Conservation (phyloP, 1,140 invertebrate species). For the Galendromus occidentalis region DNA sequence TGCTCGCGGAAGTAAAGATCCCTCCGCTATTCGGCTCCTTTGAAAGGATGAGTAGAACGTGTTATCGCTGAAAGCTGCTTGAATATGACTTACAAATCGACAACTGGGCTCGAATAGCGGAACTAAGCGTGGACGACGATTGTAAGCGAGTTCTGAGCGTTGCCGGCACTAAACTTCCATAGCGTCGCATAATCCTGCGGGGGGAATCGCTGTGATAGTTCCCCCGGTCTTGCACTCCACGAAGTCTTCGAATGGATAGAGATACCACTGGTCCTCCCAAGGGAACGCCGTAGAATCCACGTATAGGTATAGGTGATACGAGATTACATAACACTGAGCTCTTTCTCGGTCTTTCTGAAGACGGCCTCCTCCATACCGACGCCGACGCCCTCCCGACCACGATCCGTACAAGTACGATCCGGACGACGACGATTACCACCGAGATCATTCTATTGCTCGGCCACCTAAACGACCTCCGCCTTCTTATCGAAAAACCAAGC, state of each 20-base stretch:
- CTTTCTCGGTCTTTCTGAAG: background rate
- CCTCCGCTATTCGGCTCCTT: too few species aligned
- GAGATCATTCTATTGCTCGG: background rate
- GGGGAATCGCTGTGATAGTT: background rate
- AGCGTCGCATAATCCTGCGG: background rate
- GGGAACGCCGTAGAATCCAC: background rate
- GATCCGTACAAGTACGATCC: constrained; percentile 9
- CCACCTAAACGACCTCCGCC: background rate
- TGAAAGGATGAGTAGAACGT: too few species aligned
- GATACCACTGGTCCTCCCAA: background rate
- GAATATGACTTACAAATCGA: too few species aligned
- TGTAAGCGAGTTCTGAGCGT: too few species aligned
- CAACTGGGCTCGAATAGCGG: too few species aligned
- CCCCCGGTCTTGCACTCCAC: background rate
- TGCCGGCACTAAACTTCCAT: background rate
- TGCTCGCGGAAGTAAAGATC: too few species aligned
- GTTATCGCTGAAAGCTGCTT: too few species aligned
- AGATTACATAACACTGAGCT: background rate
- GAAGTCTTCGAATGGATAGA: background rate
- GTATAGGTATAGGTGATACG: background rate
- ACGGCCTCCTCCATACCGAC: background rate
- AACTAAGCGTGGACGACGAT: too few species aligned
- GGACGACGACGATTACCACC: constrained; percentile 4
- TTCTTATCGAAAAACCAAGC: background rate
- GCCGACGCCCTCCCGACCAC: background rate